Base-by-base conservation (phyloP, 1,140 invertebrate species). In the Lethocerus indicus region DNA sequence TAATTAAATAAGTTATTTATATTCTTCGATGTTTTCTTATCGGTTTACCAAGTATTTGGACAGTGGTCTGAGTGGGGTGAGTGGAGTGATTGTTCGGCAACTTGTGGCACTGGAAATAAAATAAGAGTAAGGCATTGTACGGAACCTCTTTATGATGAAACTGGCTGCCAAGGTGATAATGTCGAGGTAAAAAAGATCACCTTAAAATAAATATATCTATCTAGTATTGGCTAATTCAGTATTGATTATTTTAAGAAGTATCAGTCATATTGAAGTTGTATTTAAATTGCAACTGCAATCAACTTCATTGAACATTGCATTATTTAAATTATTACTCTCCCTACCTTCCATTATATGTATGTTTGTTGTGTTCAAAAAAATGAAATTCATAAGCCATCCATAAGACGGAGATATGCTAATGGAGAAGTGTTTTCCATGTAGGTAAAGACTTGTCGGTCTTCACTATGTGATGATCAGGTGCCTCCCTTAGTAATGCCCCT, bases 101-200 rank as follows among this genome's bases (percentile, higher is more conserved):
- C 50, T 14, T 57, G 56, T 53, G 56, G 56, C 7, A 28, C 40
- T 21, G 56, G 56, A 2, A 44, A 23, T 18, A 41, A 39, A 50
- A 18, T 20, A 7, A 29, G 62, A 37, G 41, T 39, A 12, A 56
- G 63, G 16, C 43, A 52, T 7, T 61, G 62, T 41, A 56, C 43
- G 27, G 57, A 58, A 36, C 56, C 57, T 25, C 24, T 25, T 37
- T 57, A 45, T 53, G 55, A 54, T 25, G 57, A 44, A 14, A 25
- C n/a, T 25, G 13, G 32, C 14, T 45, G 23, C 14, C 23, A 44
- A 32, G 54, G 57, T 24, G 52, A 49, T 46, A 46, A n/a, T n/a
- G n/a, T 58, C 14, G 55, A 62, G 55, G 69, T 59, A 46, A 57
- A 28, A 41, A 44, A n/a, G 36, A 4, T 39, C 1, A 20, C 18